Percentiles rank a stretch among this genome's conserved stretches.
These are phyloP conservation scores for Aleadryas rufinucha DNA, from an alignment of 2,113 vertebrate genomes.

Conservation along the genomic window DNA sequence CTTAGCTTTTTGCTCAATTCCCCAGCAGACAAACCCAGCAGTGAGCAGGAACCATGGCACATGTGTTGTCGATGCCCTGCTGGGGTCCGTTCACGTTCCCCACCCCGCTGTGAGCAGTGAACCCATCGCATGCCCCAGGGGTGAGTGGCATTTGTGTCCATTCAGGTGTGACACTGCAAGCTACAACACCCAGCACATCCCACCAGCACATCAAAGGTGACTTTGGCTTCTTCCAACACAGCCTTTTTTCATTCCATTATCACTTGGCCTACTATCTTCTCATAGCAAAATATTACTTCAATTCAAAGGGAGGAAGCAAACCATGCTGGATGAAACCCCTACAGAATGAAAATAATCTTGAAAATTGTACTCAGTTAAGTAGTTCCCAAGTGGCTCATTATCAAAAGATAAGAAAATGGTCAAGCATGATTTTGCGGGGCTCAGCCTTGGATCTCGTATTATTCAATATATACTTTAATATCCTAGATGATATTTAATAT, in stretches of 20 bases:
- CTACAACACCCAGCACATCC: background rate
- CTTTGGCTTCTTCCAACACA: background rate
- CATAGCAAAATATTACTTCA: background rate
- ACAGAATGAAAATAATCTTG: background rate
- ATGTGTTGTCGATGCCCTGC: accelerated
- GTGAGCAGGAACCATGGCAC: background rate
- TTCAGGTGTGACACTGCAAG: background rate
- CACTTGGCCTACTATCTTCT: background rate
- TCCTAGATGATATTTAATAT: background rate
- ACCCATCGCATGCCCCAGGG: accelerated
- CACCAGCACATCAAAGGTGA: background rate
- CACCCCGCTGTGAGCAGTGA: accelerated
- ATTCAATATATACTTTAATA: background rate
- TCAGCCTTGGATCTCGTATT: background rate
- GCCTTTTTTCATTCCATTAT: background rate
- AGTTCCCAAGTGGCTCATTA: background rate
- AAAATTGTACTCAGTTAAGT: background rate
- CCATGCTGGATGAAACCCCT: background rate
- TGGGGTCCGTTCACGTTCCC: background rate
- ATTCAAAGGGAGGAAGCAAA: background rate
- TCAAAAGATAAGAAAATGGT: background rate
- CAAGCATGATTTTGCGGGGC: background rate
- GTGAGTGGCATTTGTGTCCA: background rate
- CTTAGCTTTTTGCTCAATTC: background rate
- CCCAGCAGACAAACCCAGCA: accelerated